Percentiles rank a stretch among this genome's conserved stretches.
Conservation (phyloP, 2,888 invertebrate genomes). For the Hipparchia semele region DNA sequence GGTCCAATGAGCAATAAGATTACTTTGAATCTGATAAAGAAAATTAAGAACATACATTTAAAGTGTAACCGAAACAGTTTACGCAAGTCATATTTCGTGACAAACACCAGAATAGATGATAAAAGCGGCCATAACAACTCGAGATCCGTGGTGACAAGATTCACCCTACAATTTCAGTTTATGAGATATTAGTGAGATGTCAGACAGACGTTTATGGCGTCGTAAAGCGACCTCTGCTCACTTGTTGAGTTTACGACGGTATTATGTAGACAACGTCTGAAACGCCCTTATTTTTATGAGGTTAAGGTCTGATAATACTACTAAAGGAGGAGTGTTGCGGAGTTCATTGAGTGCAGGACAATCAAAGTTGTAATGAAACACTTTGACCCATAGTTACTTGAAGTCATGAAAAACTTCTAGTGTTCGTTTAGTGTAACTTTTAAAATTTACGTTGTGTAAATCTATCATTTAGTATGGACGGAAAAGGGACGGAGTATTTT, state of each 20-base stretch:
- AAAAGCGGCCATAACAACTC: slow-evolving; percentile 36
- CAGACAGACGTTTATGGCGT: slow-evolving; percentile 68
- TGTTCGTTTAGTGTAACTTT: background rate
- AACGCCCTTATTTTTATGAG: slow-evolving; percentile 46
- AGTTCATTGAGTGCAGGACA: slow-evolving; percentile 29
- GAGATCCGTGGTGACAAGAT: slow-evolving; percentile 45
- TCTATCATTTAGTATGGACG: too few species aligned
- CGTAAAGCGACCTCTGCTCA: slow-evolving; percentile 75
- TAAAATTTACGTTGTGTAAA: background rate
- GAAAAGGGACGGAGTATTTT: too few species aligned
- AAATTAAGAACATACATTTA: slow-evolving; percentile 13
- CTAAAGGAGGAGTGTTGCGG: slow-evolving; percentile 24
- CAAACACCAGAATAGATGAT: slow-evolving; percentile 26
- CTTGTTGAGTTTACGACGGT: slow-evolving; percentile 71
- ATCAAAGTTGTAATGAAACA: slow-evolving; percentile 24
- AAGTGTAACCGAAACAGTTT: slow-evolving; percentile 18
- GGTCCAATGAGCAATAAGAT: too few species aligned
- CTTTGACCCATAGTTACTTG: slow-evolving; percentile 12
- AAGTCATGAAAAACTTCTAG: slow-evolving; percentile 5
- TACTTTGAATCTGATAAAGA: background rate
- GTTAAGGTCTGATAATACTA: slow-evolving; percentile 34
- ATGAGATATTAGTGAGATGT: slow-evolving; percentile 78
- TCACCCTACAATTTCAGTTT: slow-evolving; percentile 54
- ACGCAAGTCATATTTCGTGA: slow-evolving; percentile 28
- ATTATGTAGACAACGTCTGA: slow-evolving; percentile 46